Evolutionary conservation across 2,113 vertebrate genomes (phyloP).

Genomic region (Anseranas semipalmata): DNA sequence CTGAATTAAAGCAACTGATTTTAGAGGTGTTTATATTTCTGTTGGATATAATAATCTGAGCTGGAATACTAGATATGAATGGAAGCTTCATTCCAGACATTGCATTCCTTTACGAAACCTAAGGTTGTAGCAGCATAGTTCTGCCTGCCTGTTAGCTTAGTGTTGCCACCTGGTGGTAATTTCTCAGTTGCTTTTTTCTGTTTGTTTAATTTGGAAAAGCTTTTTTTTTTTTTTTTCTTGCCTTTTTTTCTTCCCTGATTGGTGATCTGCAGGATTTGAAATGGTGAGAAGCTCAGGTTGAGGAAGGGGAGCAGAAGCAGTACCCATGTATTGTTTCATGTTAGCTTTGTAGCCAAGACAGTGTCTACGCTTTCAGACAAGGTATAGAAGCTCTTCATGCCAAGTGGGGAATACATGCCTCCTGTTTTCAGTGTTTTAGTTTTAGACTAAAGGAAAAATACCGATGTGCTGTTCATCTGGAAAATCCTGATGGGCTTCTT

Average conservation of each 20-base stretch:
- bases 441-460: background rate
- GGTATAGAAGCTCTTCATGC: background rate
- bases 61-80: background rate
- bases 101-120: background rate
- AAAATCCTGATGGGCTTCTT: background rate
- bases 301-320: background rate
- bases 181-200: background rate
- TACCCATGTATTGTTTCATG: background rate
- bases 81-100: background rate
- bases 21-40: conserved; percentile 22
- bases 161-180: conserved; percentile 51
- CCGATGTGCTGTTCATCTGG: background rate
- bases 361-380: background rate
- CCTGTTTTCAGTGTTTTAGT: background rate
- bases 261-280: background rate
- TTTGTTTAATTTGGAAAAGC: background rate
- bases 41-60: background rate
- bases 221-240: background rate
- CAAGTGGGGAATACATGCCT: background rate
- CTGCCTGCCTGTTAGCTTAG: background rate
- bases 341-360: background rate
- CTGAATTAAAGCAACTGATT: background rate
- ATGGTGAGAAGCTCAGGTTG: background rate
- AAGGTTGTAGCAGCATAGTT: background rate
- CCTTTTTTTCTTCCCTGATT: background rate